Conservation (phyloP, 2,888 invertebrate genomes). For the Copidosoma aretas region DNA sequence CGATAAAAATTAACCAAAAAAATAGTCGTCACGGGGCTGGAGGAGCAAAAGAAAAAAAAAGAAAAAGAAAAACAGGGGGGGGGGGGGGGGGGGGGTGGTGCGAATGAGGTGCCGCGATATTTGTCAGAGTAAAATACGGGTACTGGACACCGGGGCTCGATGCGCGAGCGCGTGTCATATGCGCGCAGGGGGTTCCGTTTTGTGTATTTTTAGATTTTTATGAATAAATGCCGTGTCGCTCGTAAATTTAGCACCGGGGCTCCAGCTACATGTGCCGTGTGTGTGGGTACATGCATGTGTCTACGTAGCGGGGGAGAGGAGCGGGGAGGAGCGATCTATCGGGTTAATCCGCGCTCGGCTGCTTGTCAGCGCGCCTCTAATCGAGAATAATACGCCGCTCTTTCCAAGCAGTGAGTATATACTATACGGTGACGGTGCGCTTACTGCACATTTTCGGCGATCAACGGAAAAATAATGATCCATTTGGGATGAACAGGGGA, state of each 20-base stretch:
- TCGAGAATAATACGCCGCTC: constrained; percentile 21
- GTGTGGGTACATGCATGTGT: too few relatives aligned
- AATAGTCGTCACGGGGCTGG: neutral
- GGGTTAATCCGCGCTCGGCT: constrained; percentile 20
- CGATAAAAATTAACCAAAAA: constrained; percentile 31
- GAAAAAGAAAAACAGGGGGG: constrained; percentile 4
- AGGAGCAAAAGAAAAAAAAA: too few relatives aligned
- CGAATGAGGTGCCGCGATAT: constrained; percentile 28
- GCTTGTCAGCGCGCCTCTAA: constrained; percentile 31
- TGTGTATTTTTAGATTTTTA: constrained; percentile 38
- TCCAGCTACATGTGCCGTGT: neutral
- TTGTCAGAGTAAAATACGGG: constrained; percentile 39
- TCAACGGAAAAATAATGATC: neutral
- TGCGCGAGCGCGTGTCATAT: neutral
- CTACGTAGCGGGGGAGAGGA: neutral
- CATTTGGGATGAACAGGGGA: too few relatives aligned
- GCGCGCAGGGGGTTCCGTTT: neutral
- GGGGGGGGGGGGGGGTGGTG: neutral
- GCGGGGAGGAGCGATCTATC: constrained; percentile 13
- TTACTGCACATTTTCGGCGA: neutral
- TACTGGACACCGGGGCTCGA: constrained; percentile 6
- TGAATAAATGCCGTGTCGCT: constrained; percentile 36
- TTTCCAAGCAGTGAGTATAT: too few relatives aligned
- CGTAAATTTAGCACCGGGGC: constrained; percentile 29
- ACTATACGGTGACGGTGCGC: too few relatives aligned